A percentile compares a stretch with the other conserved stretches of the same genome.
Conservation (phyloP, 2,113 vertebrate genomes). For the Catharus bicknelli region DNA sequence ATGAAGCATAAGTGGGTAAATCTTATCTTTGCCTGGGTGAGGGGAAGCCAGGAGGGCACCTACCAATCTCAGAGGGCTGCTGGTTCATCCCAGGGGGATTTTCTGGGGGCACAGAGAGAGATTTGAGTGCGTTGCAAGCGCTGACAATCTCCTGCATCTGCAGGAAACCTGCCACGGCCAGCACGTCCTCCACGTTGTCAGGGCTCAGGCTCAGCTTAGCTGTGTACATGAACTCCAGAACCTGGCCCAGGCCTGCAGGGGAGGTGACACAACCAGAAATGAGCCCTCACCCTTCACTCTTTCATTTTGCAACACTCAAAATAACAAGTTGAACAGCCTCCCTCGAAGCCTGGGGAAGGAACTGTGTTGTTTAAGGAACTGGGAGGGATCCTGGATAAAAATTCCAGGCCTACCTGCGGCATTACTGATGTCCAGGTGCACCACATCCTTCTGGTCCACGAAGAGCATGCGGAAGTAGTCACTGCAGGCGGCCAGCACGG, state of each 20-base stretch:
- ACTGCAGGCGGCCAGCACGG: conserved; percentile 93
- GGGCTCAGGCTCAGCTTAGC: conserved; percentile 87
- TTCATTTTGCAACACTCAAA: accelerated
- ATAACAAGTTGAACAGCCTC: background rate
- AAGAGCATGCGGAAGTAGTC: conserved; percentile 95
- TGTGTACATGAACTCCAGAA: conserved; percentile 98
- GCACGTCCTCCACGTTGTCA: conserved; percentile 91
- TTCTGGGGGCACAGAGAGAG: conserved; percentile 62
- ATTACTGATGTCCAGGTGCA: conserved; percentile 97
- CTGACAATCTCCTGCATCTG: conserved; percentile 94
- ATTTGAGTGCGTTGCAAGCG: conserved; percentile 89
- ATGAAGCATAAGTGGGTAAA: background rate
- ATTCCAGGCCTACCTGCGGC: conserved; percentile 81
- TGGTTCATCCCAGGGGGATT: background rate
- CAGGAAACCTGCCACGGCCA: conserved; percentile 91
- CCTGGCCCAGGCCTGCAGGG: conserved; percentile 87
- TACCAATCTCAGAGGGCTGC: background rate
- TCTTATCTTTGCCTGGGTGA: too few species aligned
- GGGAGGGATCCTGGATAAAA: accelerated
- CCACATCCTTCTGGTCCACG: conserved; percentile 95
- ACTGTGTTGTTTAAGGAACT: accelerated
- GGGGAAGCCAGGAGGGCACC: background rate
- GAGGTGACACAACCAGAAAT: background rate
- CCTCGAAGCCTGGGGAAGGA: accelerated
- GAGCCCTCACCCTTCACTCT: background rate